phyloP scores from a whole-genome alignment of 2,113 vertebrate species.

The Spizaetus ornatus region DNA sequence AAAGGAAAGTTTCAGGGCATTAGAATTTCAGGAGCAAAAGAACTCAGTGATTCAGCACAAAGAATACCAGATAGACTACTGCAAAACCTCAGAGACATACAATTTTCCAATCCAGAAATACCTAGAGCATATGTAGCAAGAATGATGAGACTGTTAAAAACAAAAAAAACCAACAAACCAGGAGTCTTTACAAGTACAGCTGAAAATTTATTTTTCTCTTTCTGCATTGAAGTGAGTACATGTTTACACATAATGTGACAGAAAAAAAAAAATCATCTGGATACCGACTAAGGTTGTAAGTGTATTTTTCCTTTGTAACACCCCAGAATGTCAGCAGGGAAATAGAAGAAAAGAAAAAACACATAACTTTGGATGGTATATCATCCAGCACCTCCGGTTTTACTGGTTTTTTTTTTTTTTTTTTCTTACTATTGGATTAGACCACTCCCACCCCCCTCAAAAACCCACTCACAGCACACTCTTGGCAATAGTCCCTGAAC shows the following conservation, averaged over 20 bases:
- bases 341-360: background rate
- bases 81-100: background rate
- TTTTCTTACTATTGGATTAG: background rate
- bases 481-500: conserved; percentile 11
- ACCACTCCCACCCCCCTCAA: background rate
- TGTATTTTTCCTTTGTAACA: background rate
- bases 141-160: background rate
- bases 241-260: conserved; percentile 19
- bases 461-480: background rate
- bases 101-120: background rate
- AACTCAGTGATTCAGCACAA: background rate
- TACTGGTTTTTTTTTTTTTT: background rate
- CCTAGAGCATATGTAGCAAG: background rate
- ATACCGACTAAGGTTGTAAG: background rate
- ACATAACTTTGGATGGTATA: background rate
- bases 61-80: background rate
- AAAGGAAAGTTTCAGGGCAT: background rate
- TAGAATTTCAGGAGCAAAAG: background rate
- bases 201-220: conserved; percentile 71
- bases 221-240: conserved; percentile 50
- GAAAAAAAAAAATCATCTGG: background rate
- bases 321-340: background rate
- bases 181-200: conserved; percentile 52
- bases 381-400: background rate
- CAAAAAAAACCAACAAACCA: background rate